Percentiles rank a stretch among this genome's conserved stretches.
Conservation (phyloP, 2,888 invertebrate species). For the Troides helena region DNA sequence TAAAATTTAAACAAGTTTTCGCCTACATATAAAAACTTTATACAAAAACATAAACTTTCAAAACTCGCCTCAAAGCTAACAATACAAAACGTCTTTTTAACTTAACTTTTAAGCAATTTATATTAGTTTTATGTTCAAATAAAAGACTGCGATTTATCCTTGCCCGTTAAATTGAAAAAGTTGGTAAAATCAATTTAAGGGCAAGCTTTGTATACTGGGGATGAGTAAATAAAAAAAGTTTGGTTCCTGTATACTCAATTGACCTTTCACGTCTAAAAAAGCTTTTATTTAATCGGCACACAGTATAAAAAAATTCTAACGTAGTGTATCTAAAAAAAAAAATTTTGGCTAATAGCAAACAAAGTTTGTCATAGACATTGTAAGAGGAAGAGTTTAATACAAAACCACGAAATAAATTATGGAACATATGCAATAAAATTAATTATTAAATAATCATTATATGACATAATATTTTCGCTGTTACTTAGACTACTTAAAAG, state of each 20-base stretch:
- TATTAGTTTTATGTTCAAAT: conserved; percentile 77
- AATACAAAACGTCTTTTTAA: conserved; percentile 12
- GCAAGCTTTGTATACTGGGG: conserved; percentile 40
- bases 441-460: no score
- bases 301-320: neutral
- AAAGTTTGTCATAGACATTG: no score
- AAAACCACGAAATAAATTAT: no score
- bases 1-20: neutral
- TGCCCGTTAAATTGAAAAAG: conserved; percentile 81
- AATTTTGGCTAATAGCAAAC: no score
- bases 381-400: no score
- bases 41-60: conserved; percentile 5
- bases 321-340: no score
- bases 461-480: no score
- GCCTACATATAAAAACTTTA: neutral
- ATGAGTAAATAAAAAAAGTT: conserved; percentile 25
- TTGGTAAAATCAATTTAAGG: conserved; percentile 73
- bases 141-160: conserved; percentile 79
- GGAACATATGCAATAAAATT: no score
- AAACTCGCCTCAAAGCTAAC: conserved; percentile 11
- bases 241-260: conserved; percentile 15
- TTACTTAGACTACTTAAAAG: no score
- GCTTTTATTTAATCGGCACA: neutral
- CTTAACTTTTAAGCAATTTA: conserved; percentile 68
- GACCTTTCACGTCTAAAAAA: conserved; percentile 17